Conservation (phyloP, 2,888 invertebrate species). For the Ophraella communa region DNA sequence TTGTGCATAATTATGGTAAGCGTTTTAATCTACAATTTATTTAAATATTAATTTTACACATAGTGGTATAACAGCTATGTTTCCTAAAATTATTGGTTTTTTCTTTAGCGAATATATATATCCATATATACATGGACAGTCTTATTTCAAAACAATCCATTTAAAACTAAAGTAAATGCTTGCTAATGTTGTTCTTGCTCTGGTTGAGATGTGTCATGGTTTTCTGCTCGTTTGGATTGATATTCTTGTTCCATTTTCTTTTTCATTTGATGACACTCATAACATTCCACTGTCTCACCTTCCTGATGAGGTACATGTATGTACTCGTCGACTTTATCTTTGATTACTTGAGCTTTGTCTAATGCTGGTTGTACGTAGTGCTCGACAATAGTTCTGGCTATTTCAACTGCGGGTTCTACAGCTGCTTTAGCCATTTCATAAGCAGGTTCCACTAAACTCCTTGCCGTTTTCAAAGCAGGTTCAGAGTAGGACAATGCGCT, state of each 20-base stretch:
- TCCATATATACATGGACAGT: background rate
- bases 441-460: slow-evolving; percentile 47
- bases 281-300: slow-evolving; percentile 28
- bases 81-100: too few relatives aligned
- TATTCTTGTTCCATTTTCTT: background rate
- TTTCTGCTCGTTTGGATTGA: background rate
- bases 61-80: too few relatives aligned
- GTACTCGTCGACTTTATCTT: slow-evolving; percentile 52
- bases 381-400: slow-evolving; percentile 45
- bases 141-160: background rate
- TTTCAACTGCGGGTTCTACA: slow-evolving; percentile 48
- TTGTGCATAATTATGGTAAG: too few relatives aligned
- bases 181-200: background rate
- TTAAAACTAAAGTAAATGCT: background rate
- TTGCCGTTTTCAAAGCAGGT: slow-evolving; percentile 52
- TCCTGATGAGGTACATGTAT: slow-evolving; percentile 40
- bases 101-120: too few relatives aligned
- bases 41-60: too few relatives aligned
- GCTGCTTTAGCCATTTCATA: slow-evolving; percentile 44
- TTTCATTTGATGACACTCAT: slow-evolving; percentile 17
- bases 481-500: slow-evolving; percentile 46
- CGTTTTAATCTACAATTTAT: too few relatives aligned
- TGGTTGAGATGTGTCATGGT: background rate
- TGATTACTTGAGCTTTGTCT: slow-evolving; percentile 47
- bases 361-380: slow-evolving; percentile 48